Conservation (phyloP, 2,888 invertebrate species). For the Daptonema setosum region DNA sequence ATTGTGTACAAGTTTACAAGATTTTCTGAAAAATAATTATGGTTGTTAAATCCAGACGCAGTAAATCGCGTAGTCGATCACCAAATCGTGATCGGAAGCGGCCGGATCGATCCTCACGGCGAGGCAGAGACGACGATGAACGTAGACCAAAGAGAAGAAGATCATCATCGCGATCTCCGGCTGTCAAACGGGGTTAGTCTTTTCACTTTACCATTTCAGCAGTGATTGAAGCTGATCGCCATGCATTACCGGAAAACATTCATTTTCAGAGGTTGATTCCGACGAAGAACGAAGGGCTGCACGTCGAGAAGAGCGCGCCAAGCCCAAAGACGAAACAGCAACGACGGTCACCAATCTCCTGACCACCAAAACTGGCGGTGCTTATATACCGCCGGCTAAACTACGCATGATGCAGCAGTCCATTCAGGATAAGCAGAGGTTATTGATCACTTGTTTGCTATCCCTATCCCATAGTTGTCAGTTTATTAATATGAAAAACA, state of each 20-base stretch:
- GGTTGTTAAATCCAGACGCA: too few species aligned
- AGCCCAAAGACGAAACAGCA: not conserved
- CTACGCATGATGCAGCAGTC: constrained; percentile 79
- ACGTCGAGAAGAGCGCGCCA: constrained; percentile 55
- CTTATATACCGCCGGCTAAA: constrained; percentile 93
- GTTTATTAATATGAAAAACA: not conserved
- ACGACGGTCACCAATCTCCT: not conserved
- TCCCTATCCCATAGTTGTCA: not conserved
- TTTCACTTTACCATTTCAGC: not conserved
- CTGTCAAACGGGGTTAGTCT: too few species aligned
- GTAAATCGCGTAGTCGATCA: too few species aligned
- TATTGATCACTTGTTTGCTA: constrained; percentile 8
- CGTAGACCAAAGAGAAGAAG: too few species aligned
- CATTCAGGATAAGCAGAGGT: constrained; percentile 67
- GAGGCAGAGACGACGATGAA: too few species aligned
- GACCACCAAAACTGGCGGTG: constrained; percentile 30
- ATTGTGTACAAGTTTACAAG: too few species aligned
- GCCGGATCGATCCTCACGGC: too few species aligned
- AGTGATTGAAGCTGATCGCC: not conserved
- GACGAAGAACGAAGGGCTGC: constrained; percentile 82
- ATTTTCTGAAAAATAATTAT: too few species aligned
- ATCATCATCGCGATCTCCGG: too few species aligned
- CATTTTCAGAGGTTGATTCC: constrained; percentile 36
- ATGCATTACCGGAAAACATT: not conserved
- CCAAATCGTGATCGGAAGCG: too few species aligned